These are phyloP conservation scores for Pachypsylla venusta DNA, from an alignment of 1,140 invertebrate species.

Conservation along the genomic window DNA sequence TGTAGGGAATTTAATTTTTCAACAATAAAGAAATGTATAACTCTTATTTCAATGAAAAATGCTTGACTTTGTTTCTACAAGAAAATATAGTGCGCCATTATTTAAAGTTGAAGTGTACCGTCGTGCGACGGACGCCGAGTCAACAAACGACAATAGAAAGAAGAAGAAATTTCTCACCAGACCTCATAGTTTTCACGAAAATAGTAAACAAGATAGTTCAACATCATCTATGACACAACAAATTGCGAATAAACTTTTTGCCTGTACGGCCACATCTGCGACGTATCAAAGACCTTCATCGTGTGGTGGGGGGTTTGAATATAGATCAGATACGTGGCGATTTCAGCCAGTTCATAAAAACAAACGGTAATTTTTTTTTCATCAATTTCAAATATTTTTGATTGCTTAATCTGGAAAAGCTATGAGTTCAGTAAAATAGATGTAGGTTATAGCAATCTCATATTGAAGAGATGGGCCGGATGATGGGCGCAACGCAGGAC, in stretches of 20 bases:
- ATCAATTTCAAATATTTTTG: no score
- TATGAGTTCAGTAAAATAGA: no score
- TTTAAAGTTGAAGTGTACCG: background rate
- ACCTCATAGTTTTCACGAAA: background rate
- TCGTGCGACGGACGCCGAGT: background rate
- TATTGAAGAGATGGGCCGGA: no score
- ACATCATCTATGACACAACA: background rate
- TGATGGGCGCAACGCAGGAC: no score
- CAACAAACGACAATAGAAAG: background rate
- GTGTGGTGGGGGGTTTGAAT: background rate
- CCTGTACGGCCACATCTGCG: background rate
- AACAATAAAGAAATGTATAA: no score
- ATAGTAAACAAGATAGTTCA: no score
- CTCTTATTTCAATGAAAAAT: background rate
- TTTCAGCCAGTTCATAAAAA: background rate
- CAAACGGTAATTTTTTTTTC: background rate
- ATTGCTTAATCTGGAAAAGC: no score
- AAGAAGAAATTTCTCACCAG: background rate
- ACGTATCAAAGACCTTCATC: background rate
- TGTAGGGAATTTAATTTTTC: no score
- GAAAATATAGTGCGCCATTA: background rate
- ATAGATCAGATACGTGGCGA: background rate
- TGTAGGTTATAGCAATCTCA: no score
- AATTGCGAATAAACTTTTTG: background rate
- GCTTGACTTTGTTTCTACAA: background rate